Evolutionary conservation across 2,888 invertebrate genomes (phyloP), one percentile per base, ranked within the genome.

Genomic region (Tiliacea citrago): DNA sequence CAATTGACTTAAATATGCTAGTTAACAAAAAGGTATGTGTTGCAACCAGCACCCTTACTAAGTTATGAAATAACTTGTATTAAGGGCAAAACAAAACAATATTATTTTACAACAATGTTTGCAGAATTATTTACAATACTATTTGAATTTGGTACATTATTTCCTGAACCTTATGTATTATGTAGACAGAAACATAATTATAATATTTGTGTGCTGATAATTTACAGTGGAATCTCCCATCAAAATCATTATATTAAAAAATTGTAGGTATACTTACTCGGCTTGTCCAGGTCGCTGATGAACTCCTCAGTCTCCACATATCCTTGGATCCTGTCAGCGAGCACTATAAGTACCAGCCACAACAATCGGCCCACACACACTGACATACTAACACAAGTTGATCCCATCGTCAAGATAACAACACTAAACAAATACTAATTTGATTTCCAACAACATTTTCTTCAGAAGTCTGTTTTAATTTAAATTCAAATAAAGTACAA

Each of bases 231-330:
- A 45, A 18, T 8, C 18, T 18, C 18, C 18, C 9, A 45, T 4
- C 0, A 45, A 45, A 45, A 12, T 10, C 0, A 35, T 35, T 0
- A 35, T 16, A 21, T 1, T 9, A 29, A 21, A 63, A 49, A 29
- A 21, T 2, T 24, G 1, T 63, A 10, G 9, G 16, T 65, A 3
- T 16, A 49, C 95, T 96, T 90, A 97, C 97, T 95, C 87, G 97
- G 97, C 88, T 96, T 96, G 87, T 97, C 97, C 84, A 97, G 92
- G 84, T 97, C 97, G 86, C 97, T 97, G 86, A 97, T 96, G 82
- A 96, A 95, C 84, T 97, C 95, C 85, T 95, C 97, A 29, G 97
- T 96, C 80, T 97, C 97, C 87, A 96, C 93, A 89, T 96, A 96
- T 77, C 94, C 94, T 88, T 94, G 90, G 89, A 94, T 90, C 88